Evolutionary conservation across 2,888 invertebrate genomes (phyloP), one percentile per base, ranked within the genome.

Genomic region (Germaria angustata): DNA sequence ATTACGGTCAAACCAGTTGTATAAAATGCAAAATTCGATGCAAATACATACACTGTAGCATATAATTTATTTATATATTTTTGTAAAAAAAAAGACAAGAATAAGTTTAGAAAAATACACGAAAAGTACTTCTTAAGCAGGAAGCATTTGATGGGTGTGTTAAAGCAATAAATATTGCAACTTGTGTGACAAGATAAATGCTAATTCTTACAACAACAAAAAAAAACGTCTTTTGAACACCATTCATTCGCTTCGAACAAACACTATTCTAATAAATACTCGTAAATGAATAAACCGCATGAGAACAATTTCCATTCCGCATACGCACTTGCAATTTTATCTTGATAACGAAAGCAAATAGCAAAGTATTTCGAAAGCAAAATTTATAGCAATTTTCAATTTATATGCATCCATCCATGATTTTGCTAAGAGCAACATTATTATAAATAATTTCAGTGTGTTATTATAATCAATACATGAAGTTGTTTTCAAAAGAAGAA

Each of bases 321-420:
- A 66, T 36, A 49, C 34, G 49, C 49, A 66, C 46, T 49, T 66
- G 51, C 22, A 66, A 5, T 15, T 36, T 66, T 51, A 36, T 51
- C 51, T 51, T 66, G 51, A 24, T 36, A 32, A 11, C 49, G 15
- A 49, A 24, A 20, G 1, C 34, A 57, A 34, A 17, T 20, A 20
- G 5, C 22, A 22, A 51, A 51, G 13, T 22, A 51, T 44, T 44
- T 44, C 28, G 41, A 28, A 66, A 36, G 36, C 36, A 36, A 36
- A 66, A 66, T 44, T 63, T 63, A 63, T 7, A 66, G 36, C 49
- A 51, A 66, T 34, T 51, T 66, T 51, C 24, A 66, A 66, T 66
- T 66, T 66, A 51, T 20, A 66, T 66, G 15, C 36, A 15, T 6
- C 28, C 28, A 28, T 28, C 6, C 28, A 28, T 34, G 36, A 6